Evolutionary conservation across 2,113 vertebrate species (phyloP).

Genomic region (Syngnathus floridae): DNA sequence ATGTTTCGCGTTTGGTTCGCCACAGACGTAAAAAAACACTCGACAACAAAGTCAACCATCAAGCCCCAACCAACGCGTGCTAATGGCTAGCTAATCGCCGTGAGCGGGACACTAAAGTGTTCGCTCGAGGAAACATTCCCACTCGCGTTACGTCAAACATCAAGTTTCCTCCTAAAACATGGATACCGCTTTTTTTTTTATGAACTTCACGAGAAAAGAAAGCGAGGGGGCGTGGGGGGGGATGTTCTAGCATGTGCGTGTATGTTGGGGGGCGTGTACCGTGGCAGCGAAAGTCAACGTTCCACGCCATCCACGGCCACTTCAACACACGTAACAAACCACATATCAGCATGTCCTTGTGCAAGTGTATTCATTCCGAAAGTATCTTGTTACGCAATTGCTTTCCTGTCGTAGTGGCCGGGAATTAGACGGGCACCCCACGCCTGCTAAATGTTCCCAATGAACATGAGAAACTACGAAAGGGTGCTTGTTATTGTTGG

Average conservation of each 20-base stretch:
- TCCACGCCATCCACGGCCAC: background rate
- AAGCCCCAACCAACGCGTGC: background rate
- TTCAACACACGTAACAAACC: background rate
- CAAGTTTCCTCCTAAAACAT: background rate
- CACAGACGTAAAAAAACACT: background rate
- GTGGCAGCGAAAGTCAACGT: background rate
- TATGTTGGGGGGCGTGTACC: conserved; percentile 14
- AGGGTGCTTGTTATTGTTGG: background rate
- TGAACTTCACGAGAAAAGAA: background rate
- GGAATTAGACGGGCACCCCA: background rate
- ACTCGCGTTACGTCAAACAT: background rate
- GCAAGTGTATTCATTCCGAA: background rate
- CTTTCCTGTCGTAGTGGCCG: conserved; percentile 6
- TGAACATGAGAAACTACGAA: background rate
- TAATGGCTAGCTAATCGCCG: background rate
- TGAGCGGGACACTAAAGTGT: background rate
- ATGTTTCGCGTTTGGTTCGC: conserved; percentile 15
- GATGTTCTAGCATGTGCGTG: conserved; percentile 1
- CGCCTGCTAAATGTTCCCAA: background rate
- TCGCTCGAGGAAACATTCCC: background rate
- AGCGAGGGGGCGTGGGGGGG: background rate
- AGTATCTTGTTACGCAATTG: conserved; percentile 22
- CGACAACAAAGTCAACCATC: background rate
- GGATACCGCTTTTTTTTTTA: background rate
- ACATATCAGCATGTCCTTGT: background rate